phyloP scores from a whole-genome alignment of 2,113 vertebrate genomes.

The Cyrtonyx montezumae region DNA sequence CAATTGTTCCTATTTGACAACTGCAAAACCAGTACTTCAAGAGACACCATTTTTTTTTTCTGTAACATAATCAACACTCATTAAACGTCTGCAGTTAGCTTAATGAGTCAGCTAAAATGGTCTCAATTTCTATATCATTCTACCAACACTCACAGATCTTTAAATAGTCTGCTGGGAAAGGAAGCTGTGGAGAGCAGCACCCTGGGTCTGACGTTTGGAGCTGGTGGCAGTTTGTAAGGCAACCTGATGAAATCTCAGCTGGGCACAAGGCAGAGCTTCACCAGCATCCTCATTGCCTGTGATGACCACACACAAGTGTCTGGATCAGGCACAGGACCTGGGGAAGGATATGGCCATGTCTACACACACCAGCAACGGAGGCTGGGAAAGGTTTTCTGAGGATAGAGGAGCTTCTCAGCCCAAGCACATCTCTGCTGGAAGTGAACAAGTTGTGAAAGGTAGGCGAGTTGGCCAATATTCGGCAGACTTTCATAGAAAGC shows the following conservation, averaged over 20 bases:
- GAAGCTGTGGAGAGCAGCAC: neutral
- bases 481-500: conserved; percentile 64
- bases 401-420: neutral
- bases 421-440: conserved; percentile 19
- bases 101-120: neutral
- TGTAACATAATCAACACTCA: neutral
- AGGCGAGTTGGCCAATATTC: neutral
- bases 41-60: neutral
- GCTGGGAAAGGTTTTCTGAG: conserved; percentile 44
- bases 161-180: rapidly evolving
- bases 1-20: rapidly evolving
- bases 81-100: neutral
- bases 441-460: conserved; percentile 11
- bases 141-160: neutral
- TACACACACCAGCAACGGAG: neutral
- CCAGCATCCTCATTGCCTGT: rapidly evolving
- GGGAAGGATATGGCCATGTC: neutral
- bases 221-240: rapidly evolving
- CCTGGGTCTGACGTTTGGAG: rapidly evolving
- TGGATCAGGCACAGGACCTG: neutral
- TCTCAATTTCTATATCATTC: neutral
- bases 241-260: neutral
- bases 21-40: neutral
- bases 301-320: rapidly evolving
- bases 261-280: neutral